Evolutionary conservation across 2,888 invertebrate genomes (phyloP).

Genomic region (Leptothorax acervorum): DNA sequence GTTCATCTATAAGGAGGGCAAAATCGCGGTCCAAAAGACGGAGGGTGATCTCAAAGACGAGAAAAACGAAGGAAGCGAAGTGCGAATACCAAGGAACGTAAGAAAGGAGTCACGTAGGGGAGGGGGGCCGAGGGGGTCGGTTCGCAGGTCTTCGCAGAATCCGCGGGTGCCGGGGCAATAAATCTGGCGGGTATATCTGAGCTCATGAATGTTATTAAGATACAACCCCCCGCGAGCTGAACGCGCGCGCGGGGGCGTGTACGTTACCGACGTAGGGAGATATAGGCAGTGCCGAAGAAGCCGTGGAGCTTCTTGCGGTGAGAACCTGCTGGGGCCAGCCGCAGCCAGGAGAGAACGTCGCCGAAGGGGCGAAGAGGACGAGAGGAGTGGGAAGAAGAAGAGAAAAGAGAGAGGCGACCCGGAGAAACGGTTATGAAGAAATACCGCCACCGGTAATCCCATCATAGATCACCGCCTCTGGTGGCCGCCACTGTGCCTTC

Average conservation of each 20-base stretch:
- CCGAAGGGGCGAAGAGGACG: constrained; percentile 53
- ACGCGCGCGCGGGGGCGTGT: constrained; percentile 74
- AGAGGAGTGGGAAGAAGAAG: constrained; percentile 59
- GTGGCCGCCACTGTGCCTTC: constrained; percentile 77
- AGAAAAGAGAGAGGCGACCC: constrained; percentile 72
- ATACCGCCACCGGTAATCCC: constrained; percentile 85
- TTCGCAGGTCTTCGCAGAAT: constrained; percentile 74
- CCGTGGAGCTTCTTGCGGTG: constrained; percentile 64
- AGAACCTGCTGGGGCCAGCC: constrained; percentile 45
- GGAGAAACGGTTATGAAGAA: constrained; percentile 85
- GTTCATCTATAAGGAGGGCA: background rate
- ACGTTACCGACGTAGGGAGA: constrained; percentile 72
- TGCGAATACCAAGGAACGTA: constrained; percentile 55
- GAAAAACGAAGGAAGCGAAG: constrained; percentile 38
- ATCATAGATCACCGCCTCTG: constrained; percentile 84
- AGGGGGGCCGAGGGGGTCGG: constrained; percentile 59
- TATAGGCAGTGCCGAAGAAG: constrained; percentile 75
- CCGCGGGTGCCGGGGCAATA: constrained; percentile 84
- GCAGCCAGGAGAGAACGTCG: constrained; percentile 46
- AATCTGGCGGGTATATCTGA: constrained; percentile 86
- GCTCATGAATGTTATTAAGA: constrained; percentile 86
- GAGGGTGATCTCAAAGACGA: constrained; percentile 28
- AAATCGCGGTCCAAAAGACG: background rate
- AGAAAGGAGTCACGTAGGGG: constrained; percentile 63
- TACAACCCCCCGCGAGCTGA: constrained; percentile 84